Evolutionary conservation across 2,797 vertebrate species (phyloP).

Genomic region (Alexandromys oeconomus): DNA sequence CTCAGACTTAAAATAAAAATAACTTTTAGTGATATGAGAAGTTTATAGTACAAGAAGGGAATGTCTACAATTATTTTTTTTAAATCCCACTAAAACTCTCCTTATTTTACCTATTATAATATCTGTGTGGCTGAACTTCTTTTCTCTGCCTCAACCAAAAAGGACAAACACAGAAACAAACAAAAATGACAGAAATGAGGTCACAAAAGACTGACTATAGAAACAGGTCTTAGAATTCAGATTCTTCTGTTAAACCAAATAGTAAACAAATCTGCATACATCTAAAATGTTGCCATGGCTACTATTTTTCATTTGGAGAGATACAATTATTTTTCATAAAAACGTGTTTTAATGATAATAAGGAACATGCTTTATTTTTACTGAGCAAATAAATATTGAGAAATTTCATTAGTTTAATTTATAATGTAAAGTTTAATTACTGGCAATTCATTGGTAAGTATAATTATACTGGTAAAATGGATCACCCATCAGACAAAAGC

Average conservation of each 20-base stretch:
- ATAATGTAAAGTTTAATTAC: neutral
- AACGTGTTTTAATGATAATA: conserved; percentile 9
- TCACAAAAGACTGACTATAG: conserved; percentile 22
- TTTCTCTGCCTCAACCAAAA: conserved; percentile 35
- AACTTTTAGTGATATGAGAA: neutral
- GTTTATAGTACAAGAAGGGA: neutral
- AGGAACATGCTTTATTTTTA: neutral
- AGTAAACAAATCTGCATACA: conserved; percentile 34
- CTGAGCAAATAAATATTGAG: conserved; percentile 19
- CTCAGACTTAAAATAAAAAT: neutral
- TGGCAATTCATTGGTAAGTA: neutral
- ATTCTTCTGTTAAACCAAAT: conserved; percentile 18
- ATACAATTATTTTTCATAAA: conserved; percentile 39
- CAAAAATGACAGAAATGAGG: neutral
- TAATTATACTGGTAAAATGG: neutral
- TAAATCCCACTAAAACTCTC: conserved; percentile 13
- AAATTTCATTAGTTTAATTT: conserved; percentile 15
- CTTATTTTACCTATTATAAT: neutral
- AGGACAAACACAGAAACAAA: neutral
- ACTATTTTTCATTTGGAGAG: neutral
- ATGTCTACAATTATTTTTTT: neutral
- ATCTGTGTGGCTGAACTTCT: neutral
- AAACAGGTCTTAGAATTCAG: neutral
- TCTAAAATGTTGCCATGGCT: neutral
- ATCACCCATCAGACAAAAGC: neutral